Base-by-base conservation (phyloP, 2,113 vertebrate genomes). In the Coracopsis vasa region DNA sequence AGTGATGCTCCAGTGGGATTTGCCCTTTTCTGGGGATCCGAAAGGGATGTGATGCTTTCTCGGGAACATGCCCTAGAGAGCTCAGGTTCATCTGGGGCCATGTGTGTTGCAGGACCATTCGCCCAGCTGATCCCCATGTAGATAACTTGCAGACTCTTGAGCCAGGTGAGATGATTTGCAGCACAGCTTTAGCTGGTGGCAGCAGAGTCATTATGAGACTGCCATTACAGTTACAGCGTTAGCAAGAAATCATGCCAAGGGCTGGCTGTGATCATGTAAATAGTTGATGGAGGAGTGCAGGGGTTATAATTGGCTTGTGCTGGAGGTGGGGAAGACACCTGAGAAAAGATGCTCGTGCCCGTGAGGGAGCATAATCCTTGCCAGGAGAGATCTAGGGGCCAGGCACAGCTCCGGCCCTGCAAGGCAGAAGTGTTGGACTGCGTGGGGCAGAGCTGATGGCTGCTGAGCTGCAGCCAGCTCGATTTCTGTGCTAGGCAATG, bases 381-480 rank as follows among this genome's bases (percentile, higher is more conserved):
- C 75, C 92, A 84, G 69, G n/a, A 69, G 64, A 82, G 67, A 64
- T 53, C 37, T 3, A 0, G 71, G 87, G 25, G 7, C 44, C 0
- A 5, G 70, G 77, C 81, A 71, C 25, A 33, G 47, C 73, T 85
- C 65, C 87, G 66, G 74, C 66, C 90, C 74, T 75, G 74, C 24
- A 13, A 60, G 79, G 85, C 83, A 90, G 70, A 51, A 64, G 51
- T 8, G 56, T 2, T 84, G 94, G 88, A 47, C 64, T 28, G 64
- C 16, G 39, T 3, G 6, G 86, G 91, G 92, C 90, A 92, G 82
- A 85, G 80, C 91, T 80, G 90, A 23, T 0, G 33, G 71, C 84
- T 71, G 35, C 94, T 94, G 90, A 92, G 92, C 92, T 56, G 69
- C 90, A 89, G 94, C 81, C 92, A 93, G 93, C 90, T 78, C 5